Evolutionary conservation across 2,888 invertebrate species (phyloP), one percentile per base, ranked within the genome.

Genomic region (Hylaea fasciaria): DNA sequence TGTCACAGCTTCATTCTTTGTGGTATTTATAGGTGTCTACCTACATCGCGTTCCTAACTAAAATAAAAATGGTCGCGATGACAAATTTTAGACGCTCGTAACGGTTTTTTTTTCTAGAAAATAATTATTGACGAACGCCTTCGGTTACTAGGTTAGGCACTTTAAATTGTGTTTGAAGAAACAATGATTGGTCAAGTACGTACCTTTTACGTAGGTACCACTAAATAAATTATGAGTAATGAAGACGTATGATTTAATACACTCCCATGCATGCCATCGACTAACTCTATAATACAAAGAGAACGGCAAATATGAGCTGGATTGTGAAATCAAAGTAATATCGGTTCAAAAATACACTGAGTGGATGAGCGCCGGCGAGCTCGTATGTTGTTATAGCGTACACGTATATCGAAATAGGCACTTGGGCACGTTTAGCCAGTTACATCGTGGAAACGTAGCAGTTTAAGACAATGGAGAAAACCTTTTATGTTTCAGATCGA

Each of bases 381-480:
- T 40, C 45, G 62, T 55, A 62, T 59, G 63, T 61, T 58, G 55
- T 59, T 57, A 41, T 57, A 51, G 56, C 46, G 49, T 51, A 56
- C 47, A 49, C 73, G 59, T 55, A 70, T 60, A 70, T 60, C 74
- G 65, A 68, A 70, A 74, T 72, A 67, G 75, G 77, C 82, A 86
- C 90, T 90, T 85, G 81, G 76, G 85, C 90, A 91, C 91, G 90
- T 85, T 80, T 79, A 77, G 78, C 78, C 72, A 72, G 77, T 77
- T 82, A 71, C 74, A 77, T 76, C 73, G 73, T 74, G 77, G 74
- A 77, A 76, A 73, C 74, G 62, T 65, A 62, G 74, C 76, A 78
- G 81, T 81, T 86, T 81, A 83, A 88, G 85, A 90, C 89, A 89
- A 88, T 83, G 76, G 77, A 80, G 83, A 81, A 81, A 87, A 83